Evolutionary conservation across 2,113 vertebrate genomes (phyloP).

Genomic region (Tachysurus fulvidraco): DNA sequence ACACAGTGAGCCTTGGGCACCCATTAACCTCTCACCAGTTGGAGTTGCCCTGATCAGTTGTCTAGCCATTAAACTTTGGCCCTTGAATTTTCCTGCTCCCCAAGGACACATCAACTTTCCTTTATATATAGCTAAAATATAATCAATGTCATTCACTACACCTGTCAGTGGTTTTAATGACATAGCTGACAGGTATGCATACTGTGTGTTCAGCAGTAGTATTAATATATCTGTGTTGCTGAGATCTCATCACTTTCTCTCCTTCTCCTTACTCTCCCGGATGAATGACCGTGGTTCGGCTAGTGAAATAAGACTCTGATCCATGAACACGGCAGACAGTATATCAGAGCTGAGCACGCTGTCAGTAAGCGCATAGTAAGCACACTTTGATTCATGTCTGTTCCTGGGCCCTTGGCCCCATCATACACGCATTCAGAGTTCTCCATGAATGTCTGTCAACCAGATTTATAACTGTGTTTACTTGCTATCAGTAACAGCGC

Average conservation of each 20-base stretch:
- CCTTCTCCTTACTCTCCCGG: neutral
- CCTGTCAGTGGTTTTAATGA: no score
- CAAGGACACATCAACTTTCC: no score
- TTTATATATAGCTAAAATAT: no score
- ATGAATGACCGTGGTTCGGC: constrained; percentile 25
- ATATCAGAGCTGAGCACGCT: constrained; percentile 34
- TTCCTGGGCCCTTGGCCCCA: constrained; percentile 16
- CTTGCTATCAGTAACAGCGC: neutral
- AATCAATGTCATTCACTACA: no score
- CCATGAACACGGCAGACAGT: neutral
- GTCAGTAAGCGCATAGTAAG: constrained; percentile 36
- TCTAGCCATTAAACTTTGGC: no score
- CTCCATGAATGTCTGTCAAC: neutral
- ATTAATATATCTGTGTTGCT: neutral
- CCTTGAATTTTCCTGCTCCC: no score
- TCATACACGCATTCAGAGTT: constrained; percentile 28
- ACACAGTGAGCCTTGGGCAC: no score
- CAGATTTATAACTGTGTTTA: constrained; percentile 28
- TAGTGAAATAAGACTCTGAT: constrained; percentile 27
- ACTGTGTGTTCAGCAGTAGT: neutral
- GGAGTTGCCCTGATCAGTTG: no score
- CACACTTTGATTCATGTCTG: constrained; percentile 40
- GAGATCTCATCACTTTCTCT: neutral
- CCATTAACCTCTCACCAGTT: no score
- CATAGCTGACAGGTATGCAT: neutral